Evolutionary conservation across 2,888 invertebrate genomes (phyloP).

Genomic region (Lagria hirta): DNA sequence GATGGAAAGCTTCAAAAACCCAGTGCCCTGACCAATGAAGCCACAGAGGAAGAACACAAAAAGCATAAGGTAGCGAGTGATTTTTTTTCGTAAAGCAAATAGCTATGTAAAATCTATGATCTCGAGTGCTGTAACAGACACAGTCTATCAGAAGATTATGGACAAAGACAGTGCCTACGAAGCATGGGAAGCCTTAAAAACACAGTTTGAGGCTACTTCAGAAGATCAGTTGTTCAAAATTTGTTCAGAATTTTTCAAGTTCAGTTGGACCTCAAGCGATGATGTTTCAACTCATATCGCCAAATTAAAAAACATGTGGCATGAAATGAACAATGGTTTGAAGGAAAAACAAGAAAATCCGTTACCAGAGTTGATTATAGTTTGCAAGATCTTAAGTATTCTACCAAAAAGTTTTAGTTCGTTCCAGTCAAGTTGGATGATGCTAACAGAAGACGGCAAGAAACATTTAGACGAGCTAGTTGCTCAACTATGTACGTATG

Average conservation of each 20-base stretch:
- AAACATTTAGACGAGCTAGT: conserved; percentile 32
- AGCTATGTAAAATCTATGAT: too few species aligned
- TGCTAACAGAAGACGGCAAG: conserved; percentile 35
- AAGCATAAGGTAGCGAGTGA: conserved; percentile 8
- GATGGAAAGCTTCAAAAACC: conserved; percentile 36
- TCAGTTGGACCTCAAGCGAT: conserved; percentile 38
- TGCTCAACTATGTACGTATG: conserved; percentile 32
- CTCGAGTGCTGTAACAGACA: too few species aligned
- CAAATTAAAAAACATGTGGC: too few species aligned
- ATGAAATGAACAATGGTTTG: conserved; percentile 33
- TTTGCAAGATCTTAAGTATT: conserved; percentile 34
- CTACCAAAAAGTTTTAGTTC: conserved; percentile 26
- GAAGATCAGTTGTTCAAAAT: conserved; percentile 44
- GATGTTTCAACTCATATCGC: conserved; percentile 40
- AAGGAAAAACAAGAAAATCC: conserved; percentile 29
- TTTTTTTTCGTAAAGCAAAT: conserved; percentile 42
- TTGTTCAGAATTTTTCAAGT: conserved; percentile 42
- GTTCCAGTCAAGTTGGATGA: conserved; percentile 33
- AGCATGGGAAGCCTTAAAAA: conserved; percentile 35
- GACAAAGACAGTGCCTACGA: too few species aligned
- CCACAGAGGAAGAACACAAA: conserved; percentile 16
- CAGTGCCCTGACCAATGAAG: conserved; percentile 22
- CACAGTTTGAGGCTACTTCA: conserved; percentile 39
- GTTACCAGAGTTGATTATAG: conserved; percentile 34
- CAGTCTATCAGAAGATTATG: conserved; percentile 45